Base-by-base conservation (phyloP, 2,113 vertebrate genomes). In the Rhegmatorhina hoffmannsi region DNA sequence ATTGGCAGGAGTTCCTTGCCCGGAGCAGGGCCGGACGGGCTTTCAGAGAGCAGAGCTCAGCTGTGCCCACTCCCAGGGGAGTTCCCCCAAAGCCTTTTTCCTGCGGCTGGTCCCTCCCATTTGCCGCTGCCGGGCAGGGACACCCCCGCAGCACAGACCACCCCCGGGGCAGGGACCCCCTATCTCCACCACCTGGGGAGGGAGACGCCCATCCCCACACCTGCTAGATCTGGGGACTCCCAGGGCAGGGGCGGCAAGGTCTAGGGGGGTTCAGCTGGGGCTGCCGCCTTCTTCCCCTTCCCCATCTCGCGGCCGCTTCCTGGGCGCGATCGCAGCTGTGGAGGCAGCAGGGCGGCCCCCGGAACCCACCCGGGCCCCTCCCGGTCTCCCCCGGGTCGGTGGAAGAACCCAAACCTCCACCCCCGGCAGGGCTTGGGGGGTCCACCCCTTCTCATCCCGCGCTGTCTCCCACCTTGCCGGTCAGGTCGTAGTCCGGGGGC, bases 381-480 rank as follows among this genome's bases (percentile, higher is more conserved):
- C 24, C 7, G 7, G 18, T 46, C 44, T 36, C 7, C 12, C 18
- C 18, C 4, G 11, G 25, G 6, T 10, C 9, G 10, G n/a, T 11
- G 33, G 9, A 0, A 3, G 15, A 56, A 6, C 40, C 19, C 69
- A 55, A 53, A n/a, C 31, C 40, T 26, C 50, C 69, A 31, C 20
- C 31, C 34, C 8, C 20, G 6, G 8, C 1, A 16, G 17, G 31
- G 26, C 18, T 33, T 3, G 28, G 20, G 36, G 36, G 5, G 1
- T 50, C 52, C 66, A 23, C 53, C 81, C 80, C 43, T 18, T 40
- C n/a, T 44, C 62, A 6, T 5, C 9, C 85, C 75, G 59, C 47
- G 31, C 74, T 24, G 53, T 80, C 79, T 73, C 97, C 72, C 94
- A 98, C 98, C 98, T 98, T 98, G 96, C 96, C 95, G 34, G 96